These are phyloP conservation scores for Plagiodera versicolora DNA, from an alignment of 2,888 invertebrate species.

Conservation along the genomic window DNA sequence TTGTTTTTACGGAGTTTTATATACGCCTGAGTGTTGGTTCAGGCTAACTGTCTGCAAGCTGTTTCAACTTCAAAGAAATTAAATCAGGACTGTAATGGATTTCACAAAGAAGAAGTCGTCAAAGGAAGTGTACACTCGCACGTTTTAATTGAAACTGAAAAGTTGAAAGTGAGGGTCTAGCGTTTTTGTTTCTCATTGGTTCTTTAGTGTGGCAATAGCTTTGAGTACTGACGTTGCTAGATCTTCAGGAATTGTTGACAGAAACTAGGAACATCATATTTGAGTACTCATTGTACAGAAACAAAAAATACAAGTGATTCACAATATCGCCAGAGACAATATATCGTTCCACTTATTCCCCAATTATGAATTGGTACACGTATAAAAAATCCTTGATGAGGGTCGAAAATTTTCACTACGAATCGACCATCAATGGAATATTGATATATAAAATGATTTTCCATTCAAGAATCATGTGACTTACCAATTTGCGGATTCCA, in stretches of 20 bases:
- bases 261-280: not conserved
- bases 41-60: constrained; percentile 31
- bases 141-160: constrained; percentile 14
- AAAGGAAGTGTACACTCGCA: constrained; percentile 19
- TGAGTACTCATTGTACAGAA: no score
- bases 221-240: not conserved
- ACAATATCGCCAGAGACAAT: no score
- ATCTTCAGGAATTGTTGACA: not conserved
- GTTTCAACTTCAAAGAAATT: constrained; percentile 32
- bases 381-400: no score
- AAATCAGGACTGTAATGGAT: constrained; percentile 32
- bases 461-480: not conserved
- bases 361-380: no score
- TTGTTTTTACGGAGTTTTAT: constrained; percentile 34
- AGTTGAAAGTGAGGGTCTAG: constrained; percentile 5
- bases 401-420: no score
- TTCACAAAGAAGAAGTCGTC: constrained; percentile 28
- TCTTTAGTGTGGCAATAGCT: not conserved
- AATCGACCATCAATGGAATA: no score
- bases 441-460: no score
- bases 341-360: no score
- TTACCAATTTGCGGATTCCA: not conserved
- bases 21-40: constrained; percentile 31
- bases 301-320: no score
- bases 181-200: constrained; percentile 2